A percentile compares a stretch with the other conserved stretches of the same genome.
Evolutionary conservation across 2,797 vertebrate genomes (phyloP).

Genomic region (Sebastiscus tertius): DNA sequence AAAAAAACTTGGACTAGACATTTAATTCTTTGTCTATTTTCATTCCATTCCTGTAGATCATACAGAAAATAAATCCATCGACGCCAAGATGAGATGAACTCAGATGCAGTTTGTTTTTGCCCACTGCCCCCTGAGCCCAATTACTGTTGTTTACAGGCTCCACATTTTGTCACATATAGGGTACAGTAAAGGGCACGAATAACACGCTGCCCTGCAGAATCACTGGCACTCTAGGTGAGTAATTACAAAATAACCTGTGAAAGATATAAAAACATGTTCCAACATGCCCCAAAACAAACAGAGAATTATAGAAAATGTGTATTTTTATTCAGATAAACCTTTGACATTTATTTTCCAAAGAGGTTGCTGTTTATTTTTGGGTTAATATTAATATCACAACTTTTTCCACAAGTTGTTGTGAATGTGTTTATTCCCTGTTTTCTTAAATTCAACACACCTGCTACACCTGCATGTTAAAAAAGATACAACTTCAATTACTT

Average conservation of each 20-base stretch:
- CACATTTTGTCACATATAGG: constrained; percentile 51
- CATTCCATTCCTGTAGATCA: constrained; percentile 12
- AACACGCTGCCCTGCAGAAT: constrained; percentile 36
- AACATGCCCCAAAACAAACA: not conserved
- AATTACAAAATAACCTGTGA: constrained; percentile 34
- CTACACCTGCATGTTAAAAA: not conserved
- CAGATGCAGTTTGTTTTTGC: constrained; percentile 40
- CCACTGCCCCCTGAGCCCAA: constrained; percentile 71
- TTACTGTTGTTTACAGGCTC: constrained; percentile 73
- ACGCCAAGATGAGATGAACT: constrained; percentile 29
- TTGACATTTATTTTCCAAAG: not conserved
- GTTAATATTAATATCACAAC: not conserved
- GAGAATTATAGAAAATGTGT: not conserved
- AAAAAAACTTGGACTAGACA: not conserved
- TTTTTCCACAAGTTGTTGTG: not conserved
- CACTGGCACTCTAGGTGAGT: constrained; percentile 1
- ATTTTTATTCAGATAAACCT: not conserved
- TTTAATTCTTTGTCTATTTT: not conserved
- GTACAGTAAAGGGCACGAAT: constrained; percentile 44
- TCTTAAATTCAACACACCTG: not conserved
- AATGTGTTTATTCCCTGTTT: not conserved
- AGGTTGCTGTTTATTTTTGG: not conserved
- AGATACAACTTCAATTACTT: not conserved
- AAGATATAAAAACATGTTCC: constrained; percentile 9
- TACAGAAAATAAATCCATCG: constrained; percentile 10